phyloP scores from a whole-genome alignment of 2,888 invertebrate genomes.

The Colletes collaris region DNA sequence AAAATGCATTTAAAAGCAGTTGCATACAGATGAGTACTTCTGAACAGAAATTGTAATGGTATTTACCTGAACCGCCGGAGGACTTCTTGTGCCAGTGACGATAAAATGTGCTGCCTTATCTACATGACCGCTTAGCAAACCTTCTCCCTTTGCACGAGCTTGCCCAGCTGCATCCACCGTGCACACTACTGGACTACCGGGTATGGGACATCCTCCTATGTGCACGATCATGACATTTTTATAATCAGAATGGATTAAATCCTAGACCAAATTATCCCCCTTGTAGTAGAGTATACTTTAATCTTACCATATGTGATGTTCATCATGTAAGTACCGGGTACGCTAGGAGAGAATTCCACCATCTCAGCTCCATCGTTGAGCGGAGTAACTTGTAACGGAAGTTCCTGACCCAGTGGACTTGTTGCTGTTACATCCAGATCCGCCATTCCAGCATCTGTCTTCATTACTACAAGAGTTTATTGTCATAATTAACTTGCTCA shows the following conservation, averaged over 20 bases:
- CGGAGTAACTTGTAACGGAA: slow-evolving; percentile 90
- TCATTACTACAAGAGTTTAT: slow-evolving; percentile 86
- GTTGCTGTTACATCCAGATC: slow-evolving; percentile 94
- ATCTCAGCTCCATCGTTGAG: slow-evolving; percentile 89
- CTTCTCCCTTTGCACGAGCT: slow-evolving; percentile 86
- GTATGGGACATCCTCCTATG: slow-evolving; percentile 80
- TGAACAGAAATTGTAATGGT: background rate
- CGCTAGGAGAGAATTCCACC: slow-evolving; percentile 93
- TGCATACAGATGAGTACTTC: slow-evolving; percentile 2
- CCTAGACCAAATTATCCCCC: too few relatives aligned
- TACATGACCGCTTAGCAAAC: slow-evolving; percentile 84
- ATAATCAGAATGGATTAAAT: background rate
- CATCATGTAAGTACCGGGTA: slow-evolving; percentile 90
- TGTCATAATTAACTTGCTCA: background rate
- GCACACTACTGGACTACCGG: slow-evolving; percentile 84
- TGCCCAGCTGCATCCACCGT: slow-evolving; percentile 85
- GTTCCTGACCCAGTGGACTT: slow-evolving; percentile 92
- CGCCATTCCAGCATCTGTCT: slow-evolving; percentile 92
- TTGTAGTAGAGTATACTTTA: background rate
- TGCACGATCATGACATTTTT: background rate
- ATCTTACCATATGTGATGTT: slow-evolving; percentile 86
- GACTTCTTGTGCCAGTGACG: slow-evolving; percentile 80
- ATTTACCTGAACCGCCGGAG: slow-evolving; percentile 80
- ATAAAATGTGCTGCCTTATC: slow-evolving; percentile 85
- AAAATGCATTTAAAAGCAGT: background rate